Conservation (phyloP, 2,888 invertebrate species). For the Liodrosophila aerea region DNA sequence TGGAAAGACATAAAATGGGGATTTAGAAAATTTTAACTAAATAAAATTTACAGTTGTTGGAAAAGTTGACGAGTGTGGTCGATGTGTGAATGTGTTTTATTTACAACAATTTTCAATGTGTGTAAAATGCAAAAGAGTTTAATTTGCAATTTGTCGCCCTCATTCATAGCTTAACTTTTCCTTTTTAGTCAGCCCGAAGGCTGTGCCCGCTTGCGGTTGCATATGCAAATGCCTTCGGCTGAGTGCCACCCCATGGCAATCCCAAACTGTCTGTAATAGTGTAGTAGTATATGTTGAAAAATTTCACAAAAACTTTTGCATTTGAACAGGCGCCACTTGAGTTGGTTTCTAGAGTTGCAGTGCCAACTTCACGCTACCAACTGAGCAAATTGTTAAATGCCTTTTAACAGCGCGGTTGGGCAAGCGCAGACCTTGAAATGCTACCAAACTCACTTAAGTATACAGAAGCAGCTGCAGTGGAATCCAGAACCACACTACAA, state of each 20-base stretch:
- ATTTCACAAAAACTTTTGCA: slow-evolving; percentile 67
- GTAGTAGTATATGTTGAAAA: slow-evolving; percentile 46
- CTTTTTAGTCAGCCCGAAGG: slow-evolving; percentile 23
- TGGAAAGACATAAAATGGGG: neutral
- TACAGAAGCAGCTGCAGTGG: no score
- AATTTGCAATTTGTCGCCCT: slow-evolving; percentile 77
- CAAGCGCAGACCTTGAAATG: slow-evolving; percentile 72
- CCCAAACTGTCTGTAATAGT: no score
- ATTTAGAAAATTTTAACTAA: slow-evolving; percentile 50
- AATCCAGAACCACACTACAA: no score
- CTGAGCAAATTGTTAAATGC: slow-evolving; percentile 74
- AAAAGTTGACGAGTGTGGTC: slow-evolving; percentile 55
- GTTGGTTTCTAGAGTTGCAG: slow-evolving; percentile 43
- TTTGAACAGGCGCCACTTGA: slow-evolving; percentile 62
- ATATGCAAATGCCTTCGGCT: slow-evolving; percentile 68
- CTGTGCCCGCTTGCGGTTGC: slow-evolving; percentile 52
- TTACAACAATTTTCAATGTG: slow-evolving; percentile 70
- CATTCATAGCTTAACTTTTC: slow-evolving; percentile 75
- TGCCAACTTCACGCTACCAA: slow-evolving; percentile 40
- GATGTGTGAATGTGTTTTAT: slow-evolving; percentile 55
- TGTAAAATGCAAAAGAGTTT: slow-evolving; percentile 75
- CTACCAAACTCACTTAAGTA: slow-evolving; percentile 11
- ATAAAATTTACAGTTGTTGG: slow-evolving; percentile 55
- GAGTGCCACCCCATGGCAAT: slow-evolving; percentile 21
- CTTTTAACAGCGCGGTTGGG: slow-evolving; percentile 75